Conservation (phyloP, 2,113 vertebrate genomes). For the Chloropsis cyanopogon region DNA sequence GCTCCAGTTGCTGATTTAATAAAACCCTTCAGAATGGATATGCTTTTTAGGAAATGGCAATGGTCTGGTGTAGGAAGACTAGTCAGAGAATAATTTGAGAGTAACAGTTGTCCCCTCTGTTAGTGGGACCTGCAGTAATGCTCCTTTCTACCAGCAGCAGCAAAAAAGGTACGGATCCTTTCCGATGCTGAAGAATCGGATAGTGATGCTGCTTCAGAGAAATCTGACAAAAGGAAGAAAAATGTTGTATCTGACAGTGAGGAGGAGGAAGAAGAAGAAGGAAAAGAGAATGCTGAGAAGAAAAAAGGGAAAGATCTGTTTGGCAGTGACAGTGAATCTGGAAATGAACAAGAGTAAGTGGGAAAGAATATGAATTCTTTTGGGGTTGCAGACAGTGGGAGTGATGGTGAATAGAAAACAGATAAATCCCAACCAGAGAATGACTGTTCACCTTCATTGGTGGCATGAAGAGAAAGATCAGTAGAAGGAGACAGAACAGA, state of each 20-base stretch:
- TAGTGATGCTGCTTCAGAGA: conserved; percentile 78
- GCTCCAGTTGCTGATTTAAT: not conserved
- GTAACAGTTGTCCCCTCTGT: not conserved
- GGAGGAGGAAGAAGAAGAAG: conserved; percentile 81
- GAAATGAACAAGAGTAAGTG: conserved; percentile 94
- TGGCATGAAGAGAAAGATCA: not conserved
- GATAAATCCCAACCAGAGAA: not conserved
- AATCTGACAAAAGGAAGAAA: conserved; percentile 75
- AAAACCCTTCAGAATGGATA: not conserved
- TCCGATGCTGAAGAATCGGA: conserved; percentile 89
- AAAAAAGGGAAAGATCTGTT: conserved; percentile 91
- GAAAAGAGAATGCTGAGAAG: conserved; percentile 62
- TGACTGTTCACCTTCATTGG: not conserved
- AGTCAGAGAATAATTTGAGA: not conserved
- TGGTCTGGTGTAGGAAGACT: not conserved
- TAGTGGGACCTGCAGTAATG: not conserved
- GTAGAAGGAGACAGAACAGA: not conserved
- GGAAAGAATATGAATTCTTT: not conserved
- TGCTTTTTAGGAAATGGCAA: not conserved
- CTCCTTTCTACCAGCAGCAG: conserved; percentile 59
- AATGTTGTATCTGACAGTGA: conserved; percentile 83
- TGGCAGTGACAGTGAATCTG: conserved; percentile 94
- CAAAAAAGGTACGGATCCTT: conserved; percentile 85
- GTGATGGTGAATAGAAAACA: not conserved
- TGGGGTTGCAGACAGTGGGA: not conserved